phyloP scores from a whole-genome alignment of 1,140 invertebrate genomes.

The Pemphigus obesinymphae region DNA sequence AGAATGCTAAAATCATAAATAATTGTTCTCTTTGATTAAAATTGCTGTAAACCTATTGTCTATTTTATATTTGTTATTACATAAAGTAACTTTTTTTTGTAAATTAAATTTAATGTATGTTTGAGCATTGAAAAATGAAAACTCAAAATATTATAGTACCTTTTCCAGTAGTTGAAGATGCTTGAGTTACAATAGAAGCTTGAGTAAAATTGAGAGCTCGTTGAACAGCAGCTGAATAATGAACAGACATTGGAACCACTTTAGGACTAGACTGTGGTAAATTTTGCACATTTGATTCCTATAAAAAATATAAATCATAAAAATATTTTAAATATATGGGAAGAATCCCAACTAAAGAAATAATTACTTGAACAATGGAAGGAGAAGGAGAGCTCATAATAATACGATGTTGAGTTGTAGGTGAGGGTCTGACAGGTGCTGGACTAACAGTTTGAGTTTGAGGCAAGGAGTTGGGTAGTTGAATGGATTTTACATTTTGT shows the following conservation, averaged over 20 bases:
- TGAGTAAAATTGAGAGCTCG: slow-evolving; percentile 34
- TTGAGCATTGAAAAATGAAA: too few species aligned
- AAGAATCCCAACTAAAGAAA: neutral
- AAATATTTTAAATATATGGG: neutral
- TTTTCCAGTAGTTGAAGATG: slow-evolving; percentile 34
- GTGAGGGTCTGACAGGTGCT: neutral
- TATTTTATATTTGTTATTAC: neutral
- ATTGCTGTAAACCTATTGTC: too few species aligned
- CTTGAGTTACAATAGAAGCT: slow-evolving; percentile 23
- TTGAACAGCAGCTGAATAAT: slow-evolving; percentile 21
- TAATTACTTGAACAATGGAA: slow-evolving; percentile 24
- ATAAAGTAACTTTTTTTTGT: too few species aligned
- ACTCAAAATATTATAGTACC: slow-evolving; percentile 25
- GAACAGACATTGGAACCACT: slow-evolving; percentile 28
- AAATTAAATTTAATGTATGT: too few species aligned
- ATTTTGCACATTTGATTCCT: slow-evolving; percentile 34
- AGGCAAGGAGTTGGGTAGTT: slow-evolving; percentile 16
- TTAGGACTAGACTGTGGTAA: slow-evolving; percentile 19
- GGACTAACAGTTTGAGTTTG: slow-evolving; percentile 12
- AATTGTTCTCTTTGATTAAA: too few species aligned
- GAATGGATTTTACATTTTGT: slow-evolving; percentile 29
- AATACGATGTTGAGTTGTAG: slow-evolving; percentile 25
- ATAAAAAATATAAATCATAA: neutral
- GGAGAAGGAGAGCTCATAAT: slow-evolving; percentile 30
- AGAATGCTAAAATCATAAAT: too few species aligned